Conservation (phyloP, 2,797 vertebrate genomes). For the Loris lydekkerianus region DNA sequence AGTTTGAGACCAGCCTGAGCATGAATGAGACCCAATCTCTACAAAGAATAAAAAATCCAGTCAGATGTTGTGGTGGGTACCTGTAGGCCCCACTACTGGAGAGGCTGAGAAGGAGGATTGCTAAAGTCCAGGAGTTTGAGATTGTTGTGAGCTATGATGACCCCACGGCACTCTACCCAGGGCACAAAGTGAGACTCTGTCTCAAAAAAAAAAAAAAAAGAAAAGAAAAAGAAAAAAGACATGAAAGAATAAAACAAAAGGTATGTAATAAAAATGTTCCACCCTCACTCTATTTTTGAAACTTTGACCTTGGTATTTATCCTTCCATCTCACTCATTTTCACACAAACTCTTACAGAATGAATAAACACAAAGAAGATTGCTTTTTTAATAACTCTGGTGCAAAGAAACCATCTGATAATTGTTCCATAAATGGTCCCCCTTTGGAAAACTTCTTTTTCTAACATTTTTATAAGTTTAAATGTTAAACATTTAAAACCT, state of each 20-base stretch:
- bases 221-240: neutral
- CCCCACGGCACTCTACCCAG: too few relatives aligned
- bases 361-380: neutral
- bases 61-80: too few relatives aligned
- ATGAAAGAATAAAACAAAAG: neutral
- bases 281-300: neutral
- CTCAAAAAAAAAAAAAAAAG: too few relatives aligned
- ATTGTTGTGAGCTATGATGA: too few relatives aligned
- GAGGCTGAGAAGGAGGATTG: too few relatives aligned
- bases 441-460: neutral
- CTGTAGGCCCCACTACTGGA: too few relatives aligned
- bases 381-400: neutral
- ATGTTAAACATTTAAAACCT: neutral
- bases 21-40: too few relatives aligned
- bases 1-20: too few relatives aligned
- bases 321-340: neutral
- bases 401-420: neutral
- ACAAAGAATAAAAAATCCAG: too few relatives aligned
- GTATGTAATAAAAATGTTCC: neutral
- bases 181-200: too few relatives aligned
- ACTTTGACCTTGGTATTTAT: neutral
- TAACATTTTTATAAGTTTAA: conserved; percentile 20
- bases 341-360: neutral
- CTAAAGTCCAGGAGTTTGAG: too few relatives aligned
- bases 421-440: neutral